phyloP scores from a whole-genome alignment of 1,140 invertebrate genomes.

The Mycetomoellerius zeteki region DNA sequence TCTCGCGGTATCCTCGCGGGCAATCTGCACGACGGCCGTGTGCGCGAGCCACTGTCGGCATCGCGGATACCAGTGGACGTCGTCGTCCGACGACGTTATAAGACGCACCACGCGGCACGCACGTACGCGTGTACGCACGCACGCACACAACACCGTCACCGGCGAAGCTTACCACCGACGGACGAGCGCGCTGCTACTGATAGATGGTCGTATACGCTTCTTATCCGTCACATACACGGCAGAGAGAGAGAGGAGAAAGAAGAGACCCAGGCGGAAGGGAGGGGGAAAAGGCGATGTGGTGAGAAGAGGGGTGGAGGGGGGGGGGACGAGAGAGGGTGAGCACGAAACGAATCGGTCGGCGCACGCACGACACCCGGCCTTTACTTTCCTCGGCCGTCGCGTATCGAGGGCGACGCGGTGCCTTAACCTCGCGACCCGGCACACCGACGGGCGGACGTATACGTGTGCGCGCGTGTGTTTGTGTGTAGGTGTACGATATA shows the following conservation, averaged over 20 bases:
- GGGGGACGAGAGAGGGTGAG: neutral
- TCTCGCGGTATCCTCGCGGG: neutral
- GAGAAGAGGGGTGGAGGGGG: too few species aligned
- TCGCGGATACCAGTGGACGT: conserved; percentile 22
- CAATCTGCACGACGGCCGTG: conserved; percentile 30
- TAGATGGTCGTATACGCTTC: conserved; percentile 56
- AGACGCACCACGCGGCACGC: conserved; percentile 6
- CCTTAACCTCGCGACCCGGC: conserved; percentile 72
- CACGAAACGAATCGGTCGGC: conserved; percentile 65
- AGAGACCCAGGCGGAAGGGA: neutral
- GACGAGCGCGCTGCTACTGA: conserved; percentile 54
- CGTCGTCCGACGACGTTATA: neutral
- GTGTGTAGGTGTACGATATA: neutral
- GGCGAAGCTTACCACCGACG: conserved; percentile 49
- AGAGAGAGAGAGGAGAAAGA: neutral
- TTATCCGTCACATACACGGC: conserved; percentile 55
- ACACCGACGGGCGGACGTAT: conserved; percentile 9
- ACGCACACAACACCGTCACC: conserved; percentile 19
- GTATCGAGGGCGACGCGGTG: conserved; percentile 70
- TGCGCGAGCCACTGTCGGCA: conserved; percentile 39
- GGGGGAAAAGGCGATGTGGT: too few species aligned
- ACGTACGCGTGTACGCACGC: neutral
- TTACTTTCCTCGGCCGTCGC: conserved; percentile 69
- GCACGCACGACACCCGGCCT: conserved; percentile 72
- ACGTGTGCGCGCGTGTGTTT: too few species aligned